Percentiles rank a stretch among this genome's conserved stretches.
Conservation (phyloP, 2,888 invertebrate genomes). For the Andrena fulva region DNA sequence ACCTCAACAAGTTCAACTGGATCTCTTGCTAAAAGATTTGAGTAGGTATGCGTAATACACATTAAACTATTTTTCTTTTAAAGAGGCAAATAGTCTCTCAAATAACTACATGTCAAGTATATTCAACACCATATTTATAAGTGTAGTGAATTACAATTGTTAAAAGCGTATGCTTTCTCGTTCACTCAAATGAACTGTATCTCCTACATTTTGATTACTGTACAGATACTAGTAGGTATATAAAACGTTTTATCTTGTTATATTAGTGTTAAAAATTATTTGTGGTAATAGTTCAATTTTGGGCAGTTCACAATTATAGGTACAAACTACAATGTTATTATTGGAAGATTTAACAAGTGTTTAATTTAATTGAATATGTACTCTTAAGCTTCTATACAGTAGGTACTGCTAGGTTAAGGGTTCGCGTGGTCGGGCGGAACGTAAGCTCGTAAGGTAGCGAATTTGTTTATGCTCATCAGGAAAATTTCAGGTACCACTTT, state of each 20-base stretch:
- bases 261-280: not conserved
- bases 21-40: not conserved
- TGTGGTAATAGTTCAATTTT: no score
- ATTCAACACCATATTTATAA: slow-evolving; percentile 23
- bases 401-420: no score
- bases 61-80: slow-evolving; percentile 23
- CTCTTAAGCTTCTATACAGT: no score
- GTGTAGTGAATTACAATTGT: not conserved
- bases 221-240: no score
- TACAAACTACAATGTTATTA: not conserved
- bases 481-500: no score
- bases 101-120: slow-evolving; percentile 24
- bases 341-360: no score
- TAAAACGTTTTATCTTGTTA: not conserved
- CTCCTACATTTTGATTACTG: not conserved
- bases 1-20: slow-evolving; percentile 26
- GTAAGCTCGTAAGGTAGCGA: no score
- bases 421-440: no score
- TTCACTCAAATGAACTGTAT: not conserved
- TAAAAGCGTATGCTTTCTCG: slow-evolving; percentile 26
- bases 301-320: not conserved
- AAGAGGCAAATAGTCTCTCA: slow-evolving; percentile 20
- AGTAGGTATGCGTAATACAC: slow-evolving; percentile 1
- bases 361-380: no score
- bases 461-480: no score